phyloP scores from a whole-genome alignment of 2,113 vertebrate genomes.

The Apteryx mantelli region DNA sequence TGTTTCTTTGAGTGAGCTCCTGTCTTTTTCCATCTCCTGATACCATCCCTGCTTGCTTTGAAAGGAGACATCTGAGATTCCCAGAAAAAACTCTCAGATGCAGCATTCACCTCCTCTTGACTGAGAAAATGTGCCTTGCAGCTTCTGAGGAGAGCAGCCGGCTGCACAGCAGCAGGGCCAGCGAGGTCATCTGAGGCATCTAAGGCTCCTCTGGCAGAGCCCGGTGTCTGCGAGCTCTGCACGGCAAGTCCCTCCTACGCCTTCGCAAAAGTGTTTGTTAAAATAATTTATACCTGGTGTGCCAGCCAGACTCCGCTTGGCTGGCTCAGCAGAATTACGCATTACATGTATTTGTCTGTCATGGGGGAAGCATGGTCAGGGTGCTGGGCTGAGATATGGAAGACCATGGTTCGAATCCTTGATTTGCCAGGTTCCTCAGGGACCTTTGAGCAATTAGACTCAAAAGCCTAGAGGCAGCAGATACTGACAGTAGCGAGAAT shows the following conservation, averaged over 20 bases:
- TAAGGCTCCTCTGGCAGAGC: not conserved
- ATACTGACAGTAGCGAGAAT: too few relatives aligned
- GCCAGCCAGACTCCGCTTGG: not conserved
- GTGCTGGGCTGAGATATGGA: too few relatives aligned
- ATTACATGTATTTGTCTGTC: not conserved
- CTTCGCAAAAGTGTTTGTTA: not conserved
- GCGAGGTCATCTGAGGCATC: not conserved
- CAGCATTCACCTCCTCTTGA: not conserved
- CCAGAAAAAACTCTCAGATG: not conserved
- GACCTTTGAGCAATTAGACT: too few relatives aligned
- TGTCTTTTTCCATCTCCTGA: not conserved
- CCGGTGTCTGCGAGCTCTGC: accelerated
- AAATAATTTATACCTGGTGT: not conserved
- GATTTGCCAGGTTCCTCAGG: too few relatives aligned
- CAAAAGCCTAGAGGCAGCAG: too few relatives aligned
- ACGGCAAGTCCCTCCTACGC: not conserved
- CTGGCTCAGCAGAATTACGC: not conserved
- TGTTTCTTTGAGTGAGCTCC: not conserved
- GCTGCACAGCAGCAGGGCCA: not conserved
- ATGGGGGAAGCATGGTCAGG: accelerated
- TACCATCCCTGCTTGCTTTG: not conserved
- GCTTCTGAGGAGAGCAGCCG: accelerated
- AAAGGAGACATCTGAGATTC: not conserved
- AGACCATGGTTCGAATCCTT: too few relatives aligned
- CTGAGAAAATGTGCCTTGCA: not conserved